Evolutionary conservation across 2,113 vertebrate genomes (phyloP), one percentile per base, ranked within the genome.

Genomic region (Montifringilla adamsi): DNA sequence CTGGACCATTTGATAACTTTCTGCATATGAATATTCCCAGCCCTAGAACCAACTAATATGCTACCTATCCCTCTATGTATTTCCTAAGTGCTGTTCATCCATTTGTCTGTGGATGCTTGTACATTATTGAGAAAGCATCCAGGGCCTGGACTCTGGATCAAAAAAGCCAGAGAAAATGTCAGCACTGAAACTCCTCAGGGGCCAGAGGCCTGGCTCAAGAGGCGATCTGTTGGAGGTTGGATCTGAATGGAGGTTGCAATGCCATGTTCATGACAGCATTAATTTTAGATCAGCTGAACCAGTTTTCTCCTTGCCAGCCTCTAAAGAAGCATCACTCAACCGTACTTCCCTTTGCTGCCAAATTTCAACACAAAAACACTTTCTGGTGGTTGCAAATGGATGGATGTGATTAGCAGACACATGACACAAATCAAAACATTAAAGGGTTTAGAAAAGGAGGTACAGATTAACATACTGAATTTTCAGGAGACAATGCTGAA

Each of bases 291-390:
- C 47, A 93, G 59, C 59, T 69, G 76, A 83, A 95, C 41, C 21
- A 68, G 9, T 75, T 62, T 84, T 37, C 55, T 59, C 69, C 39
- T 59, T 8, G 9, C 28, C 58, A 73, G 59, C 26, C 44, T 87
- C 64, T 14, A 18, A 68, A 87, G 56, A 41, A 59, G 43, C 4
- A 1, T 22, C 0, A 0, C 60, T 68, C 27, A 47, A 20, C 2
- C 0, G 4, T 62, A 52, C 43, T 41, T 78, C 13, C 39, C 21
- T 49, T 84, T 35, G 23, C 81, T 75, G 62, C 22, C 74, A 62
- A 4, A 3, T 2, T n/a, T 63, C 59, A 69, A 63, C 53, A 44
- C 41, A 80, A 22, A 58, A 52, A 2, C 20, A 17, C 37, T 11
- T 86, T 56, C 59, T 74, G 33, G 47, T 74, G 19, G 37, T 46